Conservation (phyloP, 2,888 invertebrate genomes). For the Cephus nigrinus region DNA sequence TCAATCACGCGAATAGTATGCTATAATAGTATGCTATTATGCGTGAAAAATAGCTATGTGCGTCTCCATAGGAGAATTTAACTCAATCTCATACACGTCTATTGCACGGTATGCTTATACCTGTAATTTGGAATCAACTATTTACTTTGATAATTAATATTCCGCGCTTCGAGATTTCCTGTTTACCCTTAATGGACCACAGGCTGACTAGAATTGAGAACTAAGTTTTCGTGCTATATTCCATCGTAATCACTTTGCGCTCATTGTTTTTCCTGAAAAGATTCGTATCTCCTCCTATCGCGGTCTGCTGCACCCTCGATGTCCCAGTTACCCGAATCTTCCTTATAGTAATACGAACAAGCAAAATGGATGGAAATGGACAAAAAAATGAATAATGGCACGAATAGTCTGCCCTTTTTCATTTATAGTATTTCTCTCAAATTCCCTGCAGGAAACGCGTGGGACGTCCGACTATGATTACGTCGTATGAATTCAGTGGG, state of each 20-base stretch:
- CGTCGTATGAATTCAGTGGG: not conserved
- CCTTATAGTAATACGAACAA: not conserved
- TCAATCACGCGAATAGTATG: not conserved
- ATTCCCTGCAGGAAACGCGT: not conserved
- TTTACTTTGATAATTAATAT: not conserved
- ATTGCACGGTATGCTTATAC: not conserved
- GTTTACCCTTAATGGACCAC: not conserved
- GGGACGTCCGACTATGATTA: not conserved
- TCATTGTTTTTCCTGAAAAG: not conserved
- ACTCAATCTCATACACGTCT: not conserved
- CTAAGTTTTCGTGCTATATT: not conserved
- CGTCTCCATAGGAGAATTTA: not conserved
- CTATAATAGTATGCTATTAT: too few species aligned
- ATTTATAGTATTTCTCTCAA: not conserved
- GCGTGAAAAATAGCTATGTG: not conserved
- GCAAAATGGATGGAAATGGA: not conserved
- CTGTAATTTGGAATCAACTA: not conserved
- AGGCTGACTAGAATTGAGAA: not conserved
- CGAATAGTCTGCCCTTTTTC: not conserved
- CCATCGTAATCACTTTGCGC: too few species aligned
- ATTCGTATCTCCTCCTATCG: not conserved
- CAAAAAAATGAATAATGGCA: not conserved
- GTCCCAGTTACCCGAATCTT: not conserved
- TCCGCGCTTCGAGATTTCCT: not conserved
- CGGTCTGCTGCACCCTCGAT: not conserved